Percentiles rank a stretch among this genome's conserved stretches.
phyloP scores from a whole-genome alignment of 2,888 invertebrate species.

The Ectemnius cavifrons region DNA sequence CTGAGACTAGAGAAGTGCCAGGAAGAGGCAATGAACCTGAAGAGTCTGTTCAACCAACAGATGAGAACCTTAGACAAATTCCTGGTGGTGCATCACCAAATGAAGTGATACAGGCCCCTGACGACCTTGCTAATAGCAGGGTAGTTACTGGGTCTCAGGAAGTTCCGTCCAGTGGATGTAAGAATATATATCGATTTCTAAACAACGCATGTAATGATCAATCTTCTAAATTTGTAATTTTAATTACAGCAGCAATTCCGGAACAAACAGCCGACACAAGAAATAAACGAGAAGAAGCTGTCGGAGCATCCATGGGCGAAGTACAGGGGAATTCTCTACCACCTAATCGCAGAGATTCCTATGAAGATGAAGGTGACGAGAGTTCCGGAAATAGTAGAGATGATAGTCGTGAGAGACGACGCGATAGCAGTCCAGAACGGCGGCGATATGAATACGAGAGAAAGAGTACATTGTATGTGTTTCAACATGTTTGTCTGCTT shows the following conservation, averaged over 20 bases:
- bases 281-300: conserved; percentile 74
- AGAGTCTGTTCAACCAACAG: conserved; percentile 61
- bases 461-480: conserved; percentile 69
- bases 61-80: conserved; percentile 70
- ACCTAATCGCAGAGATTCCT: conserved; percentile 71
- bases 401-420: conserved; percentile 71
- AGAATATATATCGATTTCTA: conserved; percentile 36
- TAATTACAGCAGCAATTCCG: conserved; percentile 58
- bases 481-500: conserved; percentile 8
- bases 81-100: conserved; percentile 73
- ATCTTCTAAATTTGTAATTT: neutral
- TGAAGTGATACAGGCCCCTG: conserved; percentile 63
- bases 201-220: neutral
- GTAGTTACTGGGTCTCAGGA: conserved; percentile 75
- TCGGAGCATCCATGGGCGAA: conserved; percentile 72
- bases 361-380: conserved; percentile 75
- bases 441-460: conserved; percentile 70
- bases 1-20: conserved; percentile 70
- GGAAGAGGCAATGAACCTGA: conserved; percentile 70
- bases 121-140: conserved; percentile 68
- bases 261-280: conserved; percentile 68
- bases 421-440: conserved; percentile 71
- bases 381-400: conserved; percentile 74
- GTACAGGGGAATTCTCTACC: conserved; percentile 61
- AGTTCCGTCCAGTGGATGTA: conserved; percentile 60